A percentile compares a stretch with the other conserved stretches of the same genome.
Conservation (phyloP, 2,113 vertebrate species). For the Oryzias celebensis region DNA sequence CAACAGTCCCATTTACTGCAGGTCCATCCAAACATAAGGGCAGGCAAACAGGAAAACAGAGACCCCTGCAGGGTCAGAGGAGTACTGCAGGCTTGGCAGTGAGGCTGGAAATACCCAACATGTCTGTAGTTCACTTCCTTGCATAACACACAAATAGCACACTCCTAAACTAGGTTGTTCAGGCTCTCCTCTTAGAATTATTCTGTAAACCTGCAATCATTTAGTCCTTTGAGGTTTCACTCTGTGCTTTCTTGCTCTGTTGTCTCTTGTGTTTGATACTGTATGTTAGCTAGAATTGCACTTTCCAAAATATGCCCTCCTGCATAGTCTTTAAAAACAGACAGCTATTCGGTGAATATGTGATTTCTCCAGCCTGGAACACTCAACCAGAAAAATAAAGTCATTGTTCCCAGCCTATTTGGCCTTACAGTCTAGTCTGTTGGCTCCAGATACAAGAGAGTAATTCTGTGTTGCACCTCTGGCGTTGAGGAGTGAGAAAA, state of each 20-base stretch:
- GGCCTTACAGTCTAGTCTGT: slow-evolving; percentile 9
- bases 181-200: slow-evolving; percentile 5
- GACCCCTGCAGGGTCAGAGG: slow-evolving; percentile 54
- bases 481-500: slow-evolving; percentile 19
- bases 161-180: slow-evolving; percentile 29
- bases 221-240: slow-evolving; percentile 6
- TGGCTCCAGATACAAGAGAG: slow-evolving; percentile 1
- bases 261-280: slow-evolving; percentile 10
- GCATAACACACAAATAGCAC: slow-evolving; percentile 17
- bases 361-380: slow-evolving; percentile 4
- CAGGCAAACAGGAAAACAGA: slow-evolving; percentile 54
- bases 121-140: slow-evolving; percentile 25
- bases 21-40: slow-evolving; percentile 52
- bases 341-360: slow-evolving; percentile 32
- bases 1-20: slow-evolving; percentile 35
- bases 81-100: slow-evolving; percentile 68
- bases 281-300: slow-evolving; percentile 11
- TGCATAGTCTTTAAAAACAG: slow-evolving; percentile 36
- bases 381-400: not conserved
- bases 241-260: slow-evolving; percentile 18
- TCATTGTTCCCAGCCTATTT: slow-evolving; percentile 4
- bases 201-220: slow-evolving; percentile 2
- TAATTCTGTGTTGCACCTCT: not conserved
- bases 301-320: slow-evolving; percentile 19
- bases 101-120: slow-evolving; percentile 51